A percentile compares a stretch with the other conserved stretches of the same genome.
phyloP scores from a whole-genome alignment of 2,888 invertebrate genomes.

The Erebia epiphron region DNA sequence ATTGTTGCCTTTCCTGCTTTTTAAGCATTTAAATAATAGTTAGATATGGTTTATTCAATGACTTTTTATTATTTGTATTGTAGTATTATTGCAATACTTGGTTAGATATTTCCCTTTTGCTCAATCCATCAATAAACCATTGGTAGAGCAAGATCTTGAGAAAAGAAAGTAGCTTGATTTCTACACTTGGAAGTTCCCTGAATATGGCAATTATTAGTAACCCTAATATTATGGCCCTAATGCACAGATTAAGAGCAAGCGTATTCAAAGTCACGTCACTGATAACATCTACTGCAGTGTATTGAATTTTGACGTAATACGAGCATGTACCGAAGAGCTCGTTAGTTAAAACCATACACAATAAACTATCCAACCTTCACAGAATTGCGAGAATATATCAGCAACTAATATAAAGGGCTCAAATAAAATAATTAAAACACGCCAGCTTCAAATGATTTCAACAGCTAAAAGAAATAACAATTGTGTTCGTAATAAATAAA shows the following conservation, averaged over 20 bases:
- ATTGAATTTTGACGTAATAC: conserved; percentile 31
- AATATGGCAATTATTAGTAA: conserved; percentile 2
- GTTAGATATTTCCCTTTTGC: too few species aligned
- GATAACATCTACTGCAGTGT: conserved; percentile 36
- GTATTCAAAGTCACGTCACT: conserved; percentile 44
- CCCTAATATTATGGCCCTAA: conserved; percentile 34
- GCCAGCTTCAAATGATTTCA: not conserved
- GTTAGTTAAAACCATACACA: conserved; percentile 1
- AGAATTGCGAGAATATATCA: not conserved
- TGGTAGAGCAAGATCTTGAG: too few species aligned
- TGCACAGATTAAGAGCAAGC: conserved; percentile 54
- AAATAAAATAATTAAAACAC: not conserved
- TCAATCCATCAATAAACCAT: too few species aligned
- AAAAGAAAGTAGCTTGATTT: too few species aligned
- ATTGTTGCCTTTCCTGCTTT: too few species aligned
- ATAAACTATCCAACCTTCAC: not conserved
- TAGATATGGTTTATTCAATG: too few species aligned
- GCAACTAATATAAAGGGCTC: not conserved
- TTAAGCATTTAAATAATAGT: too few species aligned
- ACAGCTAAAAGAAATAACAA: not conserved
- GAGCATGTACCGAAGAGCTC: conserved; percentile 1
- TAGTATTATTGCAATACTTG: too few species aligned
- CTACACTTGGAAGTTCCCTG: not conserved
- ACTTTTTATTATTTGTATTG: too few species aligned
- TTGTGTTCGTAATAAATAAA: not conserved